These are phyloP conservation scores for Lordiphosa stackelbergi DNA, from an alignment of 1,140 invertebrate genomes.

Conservation along the genomic window DNA sequence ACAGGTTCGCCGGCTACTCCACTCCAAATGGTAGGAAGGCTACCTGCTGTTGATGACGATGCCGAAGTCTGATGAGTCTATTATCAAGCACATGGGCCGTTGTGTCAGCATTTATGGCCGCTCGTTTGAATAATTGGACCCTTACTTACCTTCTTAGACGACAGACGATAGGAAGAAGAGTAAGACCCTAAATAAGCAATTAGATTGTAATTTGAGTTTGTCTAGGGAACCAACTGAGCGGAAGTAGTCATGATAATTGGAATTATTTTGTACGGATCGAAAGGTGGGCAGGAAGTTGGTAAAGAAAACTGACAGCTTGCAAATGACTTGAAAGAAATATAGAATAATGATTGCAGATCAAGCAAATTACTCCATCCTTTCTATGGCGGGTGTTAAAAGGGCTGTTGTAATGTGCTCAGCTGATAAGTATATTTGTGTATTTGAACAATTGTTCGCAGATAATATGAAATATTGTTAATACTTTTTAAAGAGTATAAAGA, in stretches of 20 bases:
- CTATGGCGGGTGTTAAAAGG: neutral
- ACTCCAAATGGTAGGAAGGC: conserved; percentile 17
- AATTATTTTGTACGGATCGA: conserved; percentile 55
- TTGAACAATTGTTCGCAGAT: no score
- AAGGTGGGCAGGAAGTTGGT: conserved; percentile 40
- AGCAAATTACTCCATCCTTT: conserved; percentile 7
- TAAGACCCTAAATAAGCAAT: conserved; percentile 66
- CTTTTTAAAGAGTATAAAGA: no score
- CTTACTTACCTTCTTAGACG: conserved; percentile 4
- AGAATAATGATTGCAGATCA: conserved; percentile 3
- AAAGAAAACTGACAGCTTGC: conserved; percentile 17
- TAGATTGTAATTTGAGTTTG: conserved; percentile 59
- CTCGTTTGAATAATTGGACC: conserved; percentile 61
- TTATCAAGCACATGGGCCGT: conserved; percentile 40
- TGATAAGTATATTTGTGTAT: no score
- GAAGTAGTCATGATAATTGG: conserved; percentile 69
- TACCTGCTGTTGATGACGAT: conserved; percentile 29
- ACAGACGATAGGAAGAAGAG: neutral
- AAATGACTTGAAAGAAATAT: conserved; percentile 11
- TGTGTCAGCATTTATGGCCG: conserved; percentile 56
- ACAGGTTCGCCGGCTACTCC: conserved; percentile 38
- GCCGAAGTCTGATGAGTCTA: conserved; percentile 58
- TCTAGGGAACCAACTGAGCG: conserved; percentile 27
- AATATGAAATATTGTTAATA: no score
- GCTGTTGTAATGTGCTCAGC: neutral